Percentiles rank a stretch among this genome's conserved stretches.
Evolutionary conservation across 2,113 vertebrate genomes (phyloP).

Genomic region (Eubucco bourcierii): DNA sequence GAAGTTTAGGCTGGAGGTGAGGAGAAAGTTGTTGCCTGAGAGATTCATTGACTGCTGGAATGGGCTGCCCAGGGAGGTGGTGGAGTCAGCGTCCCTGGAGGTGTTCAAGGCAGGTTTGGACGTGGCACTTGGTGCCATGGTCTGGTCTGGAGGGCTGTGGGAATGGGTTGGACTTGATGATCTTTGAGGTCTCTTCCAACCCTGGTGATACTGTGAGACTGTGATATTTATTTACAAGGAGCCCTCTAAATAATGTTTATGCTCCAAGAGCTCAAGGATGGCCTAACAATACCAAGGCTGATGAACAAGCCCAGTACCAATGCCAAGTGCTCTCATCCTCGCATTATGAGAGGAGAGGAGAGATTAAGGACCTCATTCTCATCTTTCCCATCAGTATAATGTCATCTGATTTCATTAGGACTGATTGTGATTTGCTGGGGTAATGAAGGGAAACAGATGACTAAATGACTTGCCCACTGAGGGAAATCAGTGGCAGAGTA

Average conservation of each 20-base stretch:
- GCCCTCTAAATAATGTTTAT: not conserved
- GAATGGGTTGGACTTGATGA: too few species aligned
- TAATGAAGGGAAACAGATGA: slow-evolving; percentile 23
- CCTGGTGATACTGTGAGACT: too few species aligned
- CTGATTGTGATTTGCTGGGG: slow-evolving; percentile 8
- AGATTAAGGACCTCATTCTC: not conserved
- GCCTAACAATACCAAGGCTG: not conserved
- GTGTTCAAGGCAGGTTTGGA: too few species aligned
- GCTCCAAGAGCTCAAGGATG: not conserved
- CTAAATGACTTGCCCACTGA: not conserved
- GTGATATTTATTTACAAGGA: slow-evolving; percentile 61
- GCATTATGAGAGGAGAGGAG: not conserved
- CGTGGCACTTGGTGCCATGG: too few species aligned
- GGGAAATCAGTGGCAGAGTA: not conserved
- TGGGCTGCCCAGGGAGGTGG: too few species aligned
- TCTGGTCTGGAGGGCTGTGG: too few species aligned
- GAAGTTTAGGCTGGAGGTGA: too few species aligned
- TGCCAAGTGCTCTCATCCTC: not conserved
- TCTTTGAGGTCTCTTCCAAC: too few species aligned
- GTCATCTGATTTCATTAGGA: slow-evolving; percentile 39
- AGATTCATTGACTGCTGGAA: too few species aligned
- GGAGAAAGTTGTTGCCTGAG: too few species aligned
- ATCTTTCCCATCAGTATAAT: not conserved
- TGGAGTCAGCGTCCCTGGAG: too few species aligned
- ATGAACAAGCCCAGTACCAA: not conserved